A percentile compares a stretch with the other conserved stretches of the same genome.
Conservation (phyloP, 1,140 invertebrate species). For the Eupeodes corollae region DNA sequence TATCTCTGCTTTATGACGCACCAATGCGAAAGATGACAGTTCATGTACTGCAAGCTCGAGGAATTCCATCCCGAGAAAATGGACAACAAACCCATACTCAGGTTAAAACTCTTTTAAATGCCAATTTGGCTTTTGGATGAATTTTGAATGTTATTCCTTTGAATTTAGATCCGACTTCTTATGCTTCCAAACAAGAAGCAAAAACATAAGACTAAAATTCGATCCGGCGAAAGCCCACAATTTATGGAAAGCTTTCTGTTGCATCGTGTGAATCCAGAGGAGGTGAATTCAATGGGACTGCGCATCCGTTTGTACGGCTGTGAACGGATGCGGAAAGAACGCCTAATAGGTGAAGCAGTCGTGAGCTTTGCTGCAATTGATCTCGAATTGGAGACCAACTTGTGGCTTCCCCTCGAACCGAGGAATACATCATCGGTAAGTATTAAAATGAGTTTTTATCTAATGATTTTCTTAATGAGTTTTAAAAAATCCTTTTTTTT, state of each 20-base stretch:
- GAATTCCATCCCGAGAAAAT: constrained; percentile 61
- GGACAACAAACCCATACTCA: constrained; percentile 69
- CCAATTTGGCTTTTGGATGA: neutral
- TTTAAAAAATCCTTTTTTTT: neutral
- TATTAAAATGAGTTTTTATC: neutral
- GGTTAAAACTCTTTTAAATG: constrained; percentile 33
- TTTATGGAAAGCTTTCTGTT: constrained; percentile 88
- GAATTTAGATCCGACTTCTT: constrained; percentile 64
- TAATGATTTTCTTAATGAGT: neutral
- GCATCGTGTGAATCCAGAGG: constrained; percentile 83
- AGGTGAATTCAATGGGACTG: constrained; percentile 81
- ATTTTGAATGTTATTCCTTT: constrained; percentile 4
- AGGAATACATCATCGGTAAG: constrained; percentile 68
- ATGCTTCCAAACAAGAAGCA: constrained; percentile 84
- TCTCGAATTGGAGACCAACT: constrained; percentile 75
- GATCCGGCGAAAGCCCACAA: constrained; percentile 75
- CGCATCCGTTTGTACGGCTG: constrained; percentile 83
- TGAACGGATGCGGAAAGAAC: constrained; percentile 78
- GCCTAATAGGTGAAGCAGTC: constrained; percentile 80
- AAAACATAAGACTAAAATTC: constrained; percentile 84
- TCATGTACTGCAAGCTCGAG: constrained; percentile 74
- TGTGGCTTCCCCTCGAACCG: constrained; percentile 79
- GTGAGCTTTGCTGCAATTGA: constrained; percentile 80
- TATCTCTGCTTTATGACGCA: constrained; percentile 79
- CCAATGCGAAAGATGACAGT: constrained; percentile 81